These are phyloP conservation scores for Zoroaster sp. DNA, from an alignment of 53 echinoderm and acorn worm genomes.

Conservation along the genomic window DNA sequence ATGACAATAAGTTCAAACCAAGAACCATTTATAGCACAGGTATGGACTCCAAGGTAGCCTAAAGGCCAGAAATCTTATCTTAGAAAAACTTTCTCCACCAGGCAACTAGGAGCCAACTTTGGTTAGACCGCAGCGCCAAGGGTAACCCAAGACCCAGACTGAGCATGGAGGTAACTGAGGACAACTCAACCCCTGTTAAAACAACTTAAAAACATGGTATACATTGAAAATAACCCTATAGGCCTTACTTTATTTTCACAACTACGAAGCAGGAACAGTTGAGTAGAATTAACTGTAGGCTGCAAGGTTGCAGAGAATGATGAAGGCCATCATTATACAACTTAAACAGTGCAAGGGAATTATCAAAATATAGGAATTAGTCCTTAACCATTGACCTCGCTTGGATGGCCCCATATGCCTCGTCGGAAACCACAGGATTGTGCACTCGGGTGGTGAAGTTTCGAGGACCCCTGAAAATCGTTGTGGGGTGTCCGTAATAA, in stretches of 20 bases:
- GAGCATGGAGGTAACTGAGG: not conserved
- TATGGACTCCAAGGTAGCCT: not conserved
- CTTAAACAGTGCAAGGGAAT: no score
- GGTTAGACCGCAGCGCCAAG: not conserved
- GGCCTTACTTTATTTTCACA: no score
- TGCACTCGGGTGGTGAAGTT: not conserved
- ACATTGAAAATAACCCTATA: not conserved
- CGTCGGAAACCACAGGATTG: not conserved
- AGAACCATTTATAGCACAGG: no score
- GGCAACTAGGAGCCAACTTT: not conserved
- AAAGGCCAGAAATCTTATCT: not conserved
- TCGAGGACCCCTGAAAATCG: not conserved
- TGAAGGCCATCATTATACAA: no score
- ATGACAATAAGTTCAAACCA: no score
- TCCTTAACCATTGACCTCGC: no score
- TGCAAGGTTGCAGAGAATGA: no score
- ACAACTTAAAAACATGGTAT: not conserved
- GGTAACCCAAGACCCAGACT: not conserved
- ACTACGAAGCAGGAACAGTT: no score
- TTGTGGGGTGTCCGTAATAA: not conserved
- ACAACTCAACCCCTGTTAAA: not conserved
- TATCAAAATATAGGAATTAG: no score
- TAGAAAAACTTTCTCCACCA: not conserved
- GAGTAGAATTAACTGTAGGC: no score
- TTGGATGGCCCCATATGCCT: not conserved